phyloP scores from a whole-genome alignment of 2,888 invertebrate genomes.

The Malthinus flaveolus region DNA sequence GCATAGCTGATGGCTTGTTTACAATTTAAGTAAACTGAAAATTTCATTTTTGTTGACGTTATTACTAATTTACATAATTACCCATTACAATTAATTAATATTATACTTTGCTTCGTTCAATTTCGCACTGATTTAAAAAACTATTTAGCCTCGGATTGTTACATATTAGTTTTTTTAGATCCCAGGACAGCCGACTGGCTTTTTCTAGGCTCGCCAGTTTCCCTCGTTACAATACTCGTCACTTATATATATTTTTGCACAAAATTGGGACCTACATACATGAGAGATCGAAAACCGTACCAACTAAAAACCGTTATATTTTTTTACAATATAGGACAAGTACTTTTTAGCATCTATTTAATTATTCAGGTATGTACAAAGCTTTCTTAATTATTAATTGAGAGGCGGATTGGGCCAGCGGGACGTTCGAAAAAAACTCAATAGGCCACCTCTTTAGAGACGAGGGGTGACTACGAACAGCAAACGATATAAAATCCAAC shows the following conservation, averaged over 20 bases:
- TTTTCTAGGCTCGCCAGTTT: conserved; percentile 70
- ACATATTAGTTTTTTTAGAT: conserved; percentile 56
- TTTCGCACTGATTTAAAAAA: neutral
- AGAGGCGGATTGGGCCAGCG: too few relatives aligned
- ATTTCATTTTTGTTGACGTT: neutral
- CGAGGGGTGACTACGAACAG: too few relatives aligned
- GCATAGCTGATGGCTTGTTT: neutral
- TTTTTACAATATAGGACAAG: conserved; percentile 85
- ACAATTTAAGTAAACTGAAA: neutral
- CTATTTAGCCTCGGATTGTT: neutral
- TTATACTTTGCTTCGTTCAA: neutral
- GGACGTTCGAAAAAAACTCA: too few relatives aligned
- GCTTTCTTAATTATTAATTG: neutral
- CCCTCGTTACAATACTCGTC: conserved; percentile 66
- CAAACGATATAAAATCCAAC: too few relatives aligned
- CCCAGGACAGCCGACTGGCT: conserved; percentile 74
- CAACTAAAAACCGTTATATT: conserved; percentile 77
- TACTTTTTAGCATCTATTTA: conserved; percentile 76
- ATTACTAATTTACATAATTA: neutral
- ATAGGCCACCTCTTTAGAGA: too few relatives aligned
- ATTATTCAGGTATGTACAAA: conserved; percentile 69
- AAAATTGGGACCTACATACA: conserved; percentile 82
- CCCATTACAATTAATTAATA: neutral
- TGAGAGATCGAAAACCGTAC: conserved; percentile 84
- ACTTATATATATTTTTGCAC: conserved; percentile 72